Conservation (phyloP, 2,113 vertebrate genomes). For the Chlamydotis undulata region DNA sequence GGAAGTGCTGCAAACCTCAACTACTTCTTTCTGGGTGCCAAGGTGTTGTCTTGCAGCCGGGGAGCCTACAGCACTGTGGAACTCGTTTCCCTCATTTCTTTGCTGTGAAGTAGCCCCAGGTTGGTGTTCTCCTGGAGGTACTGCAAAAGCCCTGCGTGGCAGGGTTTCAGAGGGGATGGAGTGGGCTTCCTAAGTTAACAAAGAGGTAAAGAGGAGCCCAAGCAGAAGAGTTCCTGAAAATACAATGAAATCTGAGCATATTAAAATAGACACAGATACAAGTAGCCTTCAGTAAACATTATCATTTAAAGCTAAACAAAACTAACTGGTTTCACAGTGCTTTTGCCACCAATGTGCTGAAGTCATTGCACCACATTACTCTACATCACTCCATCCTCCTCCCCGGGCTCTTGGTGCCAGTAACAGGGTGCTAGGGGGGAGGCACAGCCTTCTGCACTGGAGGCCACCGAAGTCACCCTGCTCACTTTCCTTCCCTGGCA, state of each 20-base stretch:
- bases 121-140: not conserved
- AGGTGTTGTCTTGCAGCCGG: not conserved
- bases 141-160: not conserved
- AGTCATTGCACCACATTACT: not conserved
- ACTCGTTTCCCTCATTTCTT: not conserved
- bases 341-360: not conserved
- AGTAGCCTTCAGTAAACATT: not conserved
- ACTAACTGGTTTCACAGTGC: not conserved
- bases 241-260: not conserved
- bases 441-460: not conserved
- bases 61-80: not conserved
- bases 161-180: not conserved
- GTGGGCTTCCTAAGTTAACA: not conserved
- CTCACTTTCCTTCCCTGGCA: not conserved
- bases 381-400: not conserved
- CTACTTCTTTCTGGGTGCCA: not conserved
- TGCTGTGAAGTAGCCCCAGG: not conserved
- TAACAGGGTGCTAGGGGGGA: rapidly evolving
- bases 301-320: not conserved
- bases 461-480: not conserved
- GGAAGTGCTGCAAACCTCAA: not conserved
- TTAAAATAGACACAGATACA: not conserved
- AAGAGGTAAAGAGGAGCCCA: not conserved
- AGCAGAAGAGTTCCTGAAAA: not conserved
- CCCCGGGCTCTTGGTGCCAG: not conserved